phyloP scores from a whole-genome alignment of 37 sponge, comb jelly and placozoan species.

The Amphimedon queenslandica region DNA sequence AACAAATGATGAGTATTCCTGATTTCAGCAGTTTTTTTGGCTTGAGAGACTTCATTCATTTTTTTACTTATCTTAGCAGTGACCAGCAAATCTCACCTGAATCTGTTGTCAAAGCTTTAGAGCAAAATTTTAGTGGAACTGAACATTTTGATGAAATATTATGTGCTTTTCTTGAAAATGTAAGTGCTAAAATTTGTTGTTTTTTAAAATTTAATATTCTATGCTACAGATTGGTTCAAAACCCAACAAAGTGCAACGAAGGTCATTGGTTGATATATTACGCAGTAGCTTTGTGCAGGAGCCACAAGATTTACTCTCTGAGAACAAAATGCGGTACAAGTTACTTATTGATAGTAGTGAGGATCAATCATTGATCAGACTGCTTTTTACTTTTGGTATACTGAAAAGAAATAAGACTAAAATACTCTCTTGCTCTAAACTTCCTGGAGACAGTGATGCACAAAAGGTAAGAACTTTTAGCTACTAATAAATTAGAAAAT shows the following conservation, averaged over 20 bases:
- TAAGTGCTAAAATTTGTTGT: neutral
- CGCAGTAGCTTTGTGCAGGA: no score
- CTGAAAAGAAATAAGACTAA: no score
- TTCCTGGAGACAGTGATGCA: no score
- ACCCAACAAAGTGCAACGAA: no score
- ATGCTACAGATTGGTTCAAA: no score
- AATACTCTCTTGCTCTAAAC: no score
- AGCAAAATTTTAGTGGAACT: conserved; percentile 89
- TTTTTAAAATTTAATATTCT: no score
- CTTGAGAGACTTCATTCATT: conserved; percentile 83
- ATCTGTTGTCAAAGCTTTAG: conserved; percentile 72
- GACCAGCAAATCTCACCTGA: conserved; percentile 34
- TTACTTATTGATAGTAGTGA: conserved; percentile 65
- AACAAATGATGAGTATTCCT: no score
- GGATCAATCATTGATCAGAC: conserved; percentile 37
- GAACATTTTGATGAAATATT: conserved; percentile 4
- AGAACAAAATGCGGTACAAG: conserved; percentile 64
- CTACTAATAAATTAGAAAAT: neutral
- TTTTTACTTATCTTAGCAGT: conserved; percentile 59
- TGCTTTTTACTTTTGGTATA: no score
- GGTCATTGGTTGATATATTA: no score
- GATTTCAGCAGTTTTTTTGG: conserved; percentile 61
- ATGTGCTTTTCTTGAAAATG: conserved; percentile 5
- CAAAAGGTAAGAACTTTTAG: no score
- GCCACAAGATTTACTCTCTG: no score